A percentile compares a stretch with the other conserved stretches of the same genome.
These are phyloP conservation scores for Tyrophagus putrescentiae DNA, from an alignment of 1,140 invertebrate genomes.

Conservation along the genomic window DNA sequence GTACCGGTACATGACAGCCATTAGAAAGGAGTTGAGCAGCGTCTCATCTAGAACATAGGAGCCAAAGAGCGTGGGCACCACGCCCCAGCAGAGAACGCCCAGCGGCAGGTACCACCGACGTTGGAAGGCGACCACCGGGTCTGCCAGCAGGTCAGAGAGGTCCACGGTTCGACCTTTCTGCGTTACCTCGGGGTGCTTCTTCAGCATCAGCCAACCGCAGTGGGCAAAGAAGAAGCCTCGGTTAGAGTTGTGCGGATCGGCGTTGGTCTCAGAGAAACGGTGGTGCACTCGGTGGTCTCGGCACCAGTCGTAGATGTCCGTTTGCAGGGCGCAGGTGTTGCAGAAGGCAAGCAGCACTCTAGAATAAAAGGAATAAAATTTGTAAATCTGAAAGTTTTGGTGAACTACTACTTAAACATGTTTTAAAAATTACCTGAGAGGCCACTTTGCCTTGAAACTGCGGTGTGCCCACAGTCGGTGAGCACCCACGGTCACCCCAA, in stretches of 20 bases:
- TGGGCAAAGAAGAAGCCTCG: conserved; percentile 95
- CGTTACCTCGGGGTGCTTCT: conserved; percentile 66
- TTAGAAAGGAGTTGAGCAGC: conserved; percentile 34
- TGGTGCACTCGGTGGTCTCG: conserved; percentile 90
- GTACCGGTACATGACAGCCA: conserved; percentile 36
- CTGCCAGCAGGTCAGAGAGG: conserved; percentile 61
- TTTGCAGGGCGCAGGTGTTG: conserved; percentile 77
- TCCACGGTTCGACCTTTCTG: conserved; percentile 69
- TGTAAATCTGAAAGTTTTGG: too few relatives aligned
- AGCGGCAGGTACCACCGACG: conserved; percentile 39
- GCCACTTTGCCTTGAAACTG: conserved; percentile 81
- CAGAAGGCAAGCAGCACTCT: conserved; percentile 56
- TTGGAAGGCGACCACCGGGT: conserved; percentile 70
- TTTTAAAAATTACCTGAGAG: too few relatives aligned
- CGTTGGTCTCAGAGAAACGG: conserved; percentile 87
- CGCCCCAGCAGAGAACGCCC: conserved; percentile 35
- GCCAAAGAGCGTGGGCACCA: conserved; percentile 38
- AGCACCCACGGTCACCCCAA: conserved; percentile 81
- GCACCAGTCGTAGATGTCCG: conserved; percentile 80
- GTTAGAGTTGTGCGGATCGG: conserved; percentile 85
- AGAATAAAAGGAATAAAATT: too few relatives aligned
- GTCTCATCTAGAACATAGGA: conserved; percentile 37
- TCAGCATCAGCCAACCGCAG: conserved; percentile 78
- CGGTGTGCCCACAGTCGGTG: conserved; percentile 86
- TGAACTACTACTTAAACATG: too few relatives aligned